Evolutionary conservation across 2,888 invertebrate genomes (phyloP).

Genomic region (Malthinus flaveolus): DNA sequence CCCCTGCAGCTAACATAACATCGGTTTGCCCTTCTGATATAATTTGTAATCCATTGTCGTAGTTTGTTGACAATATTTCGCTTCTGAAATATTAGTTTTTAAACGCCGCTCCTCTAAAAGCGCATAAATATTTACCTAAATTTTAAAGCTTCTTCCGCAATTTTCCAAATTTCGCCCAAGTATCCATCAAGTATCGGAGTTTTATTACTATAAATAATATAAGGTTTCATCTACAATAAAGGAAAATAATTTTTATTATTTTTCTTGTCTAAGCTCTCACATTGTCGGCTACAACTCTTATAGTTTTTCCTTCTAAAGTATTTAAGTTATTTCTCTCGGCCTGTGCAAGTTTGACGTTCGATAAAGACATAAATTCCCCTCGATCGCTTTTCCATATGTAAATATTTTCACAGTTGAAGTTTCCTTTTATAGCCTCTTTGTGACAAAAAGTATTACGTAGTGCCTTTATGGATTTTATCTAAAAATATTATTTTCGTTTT

Average conservation of each 20-base stretch:
- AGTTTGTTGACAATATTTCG: conserved; percentile 37
- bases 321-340: conserved; percentile 29
- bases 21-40: conserved; percentile 43
- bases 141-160: conserved; percentile 45
- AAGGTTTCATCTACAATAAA: conserved; percentile 49
- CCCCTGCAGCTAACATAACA: conserved; percentile 45
- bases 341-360: conserved; percentile 31
- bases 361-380: conserved; percentile 38
- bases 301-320: conserved; percentile 41
- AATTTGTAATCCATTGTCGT: conserved; percentile 40
- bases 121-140: conserved; percentile 46
- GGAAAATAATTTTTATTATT: conserved; percentile 11
- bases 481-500: conserved; percentile 17
- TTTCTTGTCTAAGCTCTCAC: conserved; percentile 36
- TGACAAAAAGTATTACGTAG: conserved; percentile 27
- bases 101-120: background rate
- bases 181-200: conserved; percentile 48
- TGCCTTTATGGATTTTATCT: conserved; percentile 29
- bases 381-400: conserved; percentile 38
- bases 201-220: conserved; percentile 42
- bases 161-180: conserved; percentile 53
- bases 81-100: conserved; percentile 32
- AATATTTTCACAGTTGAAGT: conserved; percentile 38
- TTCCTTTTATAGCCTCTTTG: conserved; percentile 26
- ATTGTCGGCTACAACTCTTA: conserved; percentile 45